phyloP scores from a whole-genome alignment of 2,797 vertebrate species.

The Rousettus madagascariensis region DNA sequence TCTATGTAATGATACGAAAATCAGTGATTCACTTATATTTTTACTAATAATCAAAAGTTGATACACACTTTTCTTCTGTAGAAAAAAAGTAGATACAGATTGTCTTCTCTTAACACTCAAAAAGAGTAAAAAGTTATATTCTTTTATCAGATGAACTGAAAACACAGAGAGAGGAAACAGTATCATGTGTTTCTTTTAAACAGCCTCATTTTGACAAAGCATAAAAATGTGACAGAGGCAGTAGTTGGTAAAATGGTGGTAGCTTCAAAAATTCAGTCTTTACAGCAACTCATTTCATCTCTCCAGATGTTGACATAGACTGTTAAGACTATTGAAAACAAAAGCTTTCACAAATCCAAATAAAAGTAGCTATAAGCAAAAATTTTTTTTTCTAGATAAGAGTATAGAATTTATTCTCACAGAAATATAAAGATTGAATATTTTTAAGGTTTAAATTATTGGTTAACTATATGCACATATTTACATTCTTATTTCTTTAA shows the following conservation, averaged over 20 bases:
- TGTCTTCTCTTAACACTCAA: background rate
- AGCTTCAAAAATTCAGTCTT: background rate
- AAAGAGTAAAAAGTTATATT: background rate
- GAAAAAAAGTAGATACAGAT: background rate
- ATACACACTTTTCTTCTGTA: background rate
- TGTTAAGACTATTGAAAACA: background rate
- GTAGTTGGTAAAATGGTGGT: background rate
- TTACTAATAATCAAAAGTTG: background rate
- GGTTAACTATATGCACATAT: background rate
- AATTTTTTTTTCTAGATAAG: background rate
- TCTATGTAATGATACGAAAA: background rate
- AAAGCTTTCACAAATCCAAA: background rate
- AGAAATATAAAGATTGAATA: background rate
- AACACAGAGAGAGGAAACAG: background rate
- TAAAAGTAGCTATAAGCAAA: background rate
- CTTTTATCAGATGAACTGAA: background rate
- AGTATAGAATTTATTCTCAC: background rate
- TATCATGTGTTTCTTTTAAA: background rate
- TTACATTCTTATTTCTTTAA: background rate
- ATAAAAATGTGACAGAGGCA: background rate
- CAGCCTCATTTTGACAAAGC: background rate
- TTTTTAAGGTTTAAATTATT: background rate
- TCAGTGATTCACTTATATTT: background rate
- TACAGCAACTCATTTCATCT: background rate
- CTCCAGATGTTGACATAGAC: background rate